These are phyloP conservation scores for Philaenus spumarius DNA, from an alignment of 1,140 invertebrate genomes.

Conservation along the genomic window DNA sequence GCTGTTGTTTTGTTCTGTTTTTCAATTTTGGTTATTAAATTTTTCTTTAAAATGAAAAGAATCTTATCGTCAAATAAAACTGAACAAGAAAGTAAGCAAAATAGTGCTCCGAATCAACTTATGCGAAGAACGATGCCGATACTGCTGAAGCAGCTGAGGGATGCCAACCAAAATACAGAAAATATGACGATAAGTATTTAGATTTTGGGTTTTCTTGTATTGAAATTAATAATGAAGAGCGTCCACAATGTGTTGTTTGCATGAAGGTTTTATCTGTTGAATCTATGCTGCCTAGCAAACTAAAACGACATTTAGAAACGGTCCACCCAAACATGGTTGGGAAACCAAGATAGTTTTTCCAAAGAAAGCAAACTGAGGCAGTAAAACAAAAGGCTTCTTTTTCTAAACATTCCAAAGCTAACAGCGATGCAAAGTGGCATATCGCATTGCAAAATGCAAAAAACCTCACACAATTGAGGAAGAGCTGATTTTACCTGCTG, in stretches of 20 bases:
- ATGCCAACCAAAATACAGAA: too few relatives aligned
- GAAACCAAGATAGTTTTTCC: not conserved
- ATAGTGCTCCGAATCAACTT: too few relatives aligned
- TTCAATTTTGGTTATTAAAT: too few relatives aligned
- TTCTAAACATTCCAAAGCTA: not conserved
- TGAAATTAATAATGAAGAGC: not conserved
- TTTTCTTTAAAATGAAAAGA: too few relatives aligned
- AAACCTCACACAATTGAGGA: conserved; percentile 1
- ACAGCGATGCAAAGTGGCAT: conserved; percentile 6
- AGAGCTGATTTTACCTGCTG: not conserved
- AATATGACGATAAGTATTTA: too few relatives aligned
- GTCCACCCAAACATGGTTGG: conserved; percentile 21
- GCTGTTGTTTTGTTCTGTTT: too few relatives aligned
- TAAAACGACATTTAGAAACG: conserved; percentile 31
- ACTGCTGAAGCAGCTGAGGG: too few relatives aligned
- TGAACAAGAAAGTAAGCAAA: too few relatives aligned
- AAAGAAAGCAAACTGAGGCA: conserved; percentile 4
- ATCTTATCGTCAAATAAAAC: too few relatives aligned
- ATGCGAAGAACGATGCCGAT: too few relatives aligned
- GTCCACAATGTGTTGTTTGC: conserved; percentile 18
- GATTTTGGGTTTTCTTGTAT: too few relatives aligned
- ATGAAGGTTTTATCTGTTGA: conserved; percentile 28
- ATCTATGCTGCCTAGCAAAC: conserved; percentile 31
- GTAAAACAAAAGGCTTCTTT: not conserved
- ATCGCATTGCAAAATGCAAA: not conserved